Conservation (phyloP, 2,797 vertebrate genomes). For the Sebastes nivosus region DNA sequence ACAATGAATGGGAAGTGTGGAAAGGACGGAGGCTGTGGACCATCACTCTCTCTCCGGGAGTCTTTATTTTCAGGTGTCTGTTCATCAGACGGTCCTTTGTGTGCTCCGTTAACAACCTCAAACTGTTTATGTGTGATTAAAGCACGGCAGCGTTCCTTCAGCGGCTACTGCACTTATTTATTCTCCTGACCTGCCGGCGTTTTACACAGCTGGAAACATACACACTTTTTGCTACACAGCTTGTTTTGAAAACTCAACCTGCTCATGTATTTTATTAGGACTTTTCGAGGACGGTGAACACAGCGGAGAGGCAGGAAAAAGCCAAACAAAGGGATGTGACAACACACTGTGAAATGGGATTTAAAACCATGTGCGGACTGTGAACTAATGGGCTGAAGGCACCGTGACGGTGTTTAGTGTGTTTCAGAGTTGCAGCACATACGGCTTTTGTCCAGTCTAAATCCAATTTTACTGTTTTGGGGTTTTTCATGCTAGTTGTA, state of each 20-base stretch:
- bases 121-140: neutral
- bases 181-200: conserved; percentile 17
- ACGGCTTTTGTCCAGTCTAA: conserved; percentile 63
- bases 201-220: neutral
- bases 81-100: conserved; percentile 11
- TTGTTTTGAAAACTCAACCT: conserved; percentile 15
- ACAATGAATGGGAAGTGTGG: too few species aligned
- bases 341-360: conserved; percentile 76
- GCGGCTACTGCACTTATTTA: neutral
- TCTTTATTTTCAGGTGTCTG: conserved; percentile 30
- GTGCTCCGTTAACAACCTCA: conserved; percentile 15
- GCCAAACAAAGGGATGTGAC: conserved; percentile 56
- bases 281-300: conserved; percentile 24
- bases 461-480: conserved; percentile 70
- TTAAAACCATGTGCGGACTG: conserved; percentile 63
- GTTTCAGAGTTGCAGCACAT: conserved; percentile 35
- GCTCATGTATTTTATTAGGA: conserved; percentile 21
- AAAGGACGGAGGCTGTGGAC: neutral
- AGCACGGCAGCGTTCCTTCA: conserved; percentile 15
- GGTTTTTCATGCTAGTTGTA: conserved; percentile 52
- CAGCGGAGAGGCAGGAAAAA: conserved; percentile 21
- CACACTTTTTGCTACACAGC: neutral
- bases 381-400: conserved; percentile 63
- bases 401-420: conserved; percentile 55
- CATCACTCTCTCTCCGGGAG: neutral